Evolutionary conservation across 2,888 invertebrate species (phyloP).

Genomic region (Eudasyphora cyanicolor): DNA sequence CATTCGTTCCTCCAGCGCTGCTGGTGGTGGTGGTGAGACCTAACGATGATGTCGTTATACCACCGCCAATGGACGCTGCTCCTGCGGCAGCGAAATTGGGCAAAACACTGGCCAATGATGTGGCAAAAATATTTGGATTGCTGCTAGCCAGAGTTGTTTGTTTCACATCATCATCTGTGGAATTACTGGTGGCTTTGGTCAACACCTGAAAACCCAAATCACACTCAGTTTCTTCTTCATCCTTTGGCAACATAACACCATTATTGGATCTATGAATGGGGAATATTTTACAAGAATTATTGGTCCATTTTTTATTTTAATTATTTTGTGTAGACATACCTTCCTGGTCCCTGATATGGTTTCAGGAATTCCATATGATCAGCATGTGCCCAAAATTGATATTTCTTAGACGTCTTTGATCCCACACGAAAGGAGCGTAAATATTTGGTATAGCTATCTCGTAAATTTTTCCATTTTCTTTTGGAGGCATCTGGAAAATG

Average conservation of each 20-base stretch:
- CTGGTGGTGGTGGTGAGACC: slow-evolving; percentile 68
- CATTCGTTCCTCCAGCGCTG: not conserved
- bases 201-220: slow-evolving; percentile 78
- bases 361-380: slow-evolving; percentile 79
- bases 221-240: slow-evolving; percentile 77
- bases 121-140: slow-evolving; percentile 34
- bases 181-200: slow-evolving; percentile 71
- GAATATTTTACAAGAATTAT: not conserved
- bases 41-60: slow-evolving; percentile 68
- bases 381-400: slow-evolving; percentile 80
- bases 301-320: not conserved
- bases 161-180: slow-evolving; percentile 65
- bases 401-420: slow-evolving; percentile 79
- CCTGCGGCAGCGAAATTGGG: slow-evolving; percentile 44
- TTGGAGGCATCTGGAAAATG: slow-evolving; percentile 77
- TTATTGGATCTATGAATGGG: slow-evolving; percentile 65
- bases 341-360: slow-evolving; percentile 79
- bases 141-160: slow-evolving; percentile 63
- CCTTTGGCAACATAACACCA: slow-evolving; percentile 72
- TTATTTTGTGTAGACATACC: slow-evolving; percentile 67
- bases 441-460: slow-evolving; percentile 80
- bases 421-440: slow-evolving; percentile 79
- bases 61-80: not conserved
- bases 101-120: slow-evolving; percentile 47
- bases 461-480: slow-evolving; percentile 79